phyloP scores from a whole-genome alignment of 2,888 invertebrate species.

The Lasius platythorax region DNA sequence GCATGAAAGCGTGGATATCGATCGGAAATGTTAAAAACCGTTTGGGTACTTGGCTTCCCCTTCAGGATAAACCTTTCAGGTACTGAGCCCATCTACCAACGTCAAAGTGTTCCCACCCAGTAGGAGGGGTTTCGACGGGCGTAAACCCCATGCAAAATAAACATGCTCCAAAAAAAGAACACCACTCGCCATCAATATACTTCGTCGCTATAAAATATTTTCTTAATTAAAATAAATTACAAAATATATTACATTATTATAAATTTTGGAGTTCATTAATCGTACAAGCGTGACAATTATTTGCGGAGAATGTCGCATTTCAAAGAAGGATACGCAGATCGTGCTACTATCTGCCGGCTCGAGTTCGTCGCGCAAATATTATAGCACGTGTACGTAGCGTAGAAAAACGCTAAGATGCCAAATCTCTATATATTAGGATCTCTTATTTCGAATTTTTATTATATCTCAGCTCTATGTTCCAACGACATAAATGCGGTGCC shows the following conservation, averaged over 20 bases:
- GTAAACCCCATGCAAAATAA: background rate
- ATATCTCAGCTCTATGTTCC: background rate
- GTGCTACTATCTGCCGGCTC: background rate
- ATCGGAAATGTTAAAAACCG: too few relatives aligned
- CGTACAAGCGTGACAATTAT: background rate
- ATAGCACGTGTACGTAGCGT: background rate
- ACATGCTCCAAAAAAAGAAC: background rate
- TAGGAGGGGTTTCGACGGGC: background rate
- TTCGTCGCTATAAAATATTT: background rate
- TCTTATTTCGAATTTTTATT: constrained; percentile 12
- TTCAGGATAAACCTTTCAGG: too few relatives aligned
- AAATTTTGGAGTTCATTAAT: background rate
- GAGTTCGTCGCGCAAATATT: background rate
- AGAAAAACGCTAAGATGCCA: background rate
- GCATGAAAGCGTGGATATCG: too few relatives aligned
- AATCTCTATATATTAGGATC: constrained; percentile 8
- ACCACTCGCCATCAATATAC: background rate
- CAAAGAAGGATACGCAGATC: background rate
- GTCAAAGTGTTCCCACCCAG: too few relatives aligned
- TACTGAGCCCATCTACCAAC: too few relatives aligned
- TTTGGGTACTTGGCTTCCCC: too few relatives aligned
- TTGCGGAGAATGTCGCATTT: background rate
- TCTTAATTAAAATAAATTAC: background rate
- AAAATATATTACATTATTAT: background rate
- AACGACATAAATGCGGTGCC: constrained; percentile 33